Base-by-base conservation (phyloP, 2,113 vertebrate species). In the Dicrurus megarhynchus region DNA sequence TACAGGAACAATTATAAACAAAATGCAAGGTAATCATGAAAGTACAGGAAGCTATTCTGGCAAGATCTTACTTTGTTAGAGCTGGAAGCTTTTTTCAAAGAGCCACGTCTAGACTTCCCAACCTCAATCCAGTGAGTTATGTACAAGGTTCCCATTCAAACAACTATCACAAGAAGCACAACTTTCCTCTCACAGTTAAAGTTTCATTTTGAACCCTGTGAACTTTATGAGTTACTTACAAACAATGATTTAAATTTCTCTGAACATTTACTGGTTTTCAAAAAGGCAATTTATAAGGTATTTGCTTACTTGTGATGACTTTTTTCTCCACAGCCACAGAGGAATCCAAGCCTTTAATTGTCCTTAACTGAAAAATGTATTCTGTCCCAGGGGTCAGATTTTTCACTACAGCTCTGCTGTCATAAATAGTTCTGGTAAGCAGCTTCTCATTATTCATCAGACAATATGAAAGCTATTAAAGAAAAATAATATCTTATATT, bases 291-390 rank as follows among this genome's bases (percentile, higher is more conserved):
- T 50, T 63, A 79, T n/a, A 55, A 64, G 10, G 19, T 63, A 70
- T 77, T 81, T 90, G 16, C 98, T 98, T 98, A 99, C 98, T 97
- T 97, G 98, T 98, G 74, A 92, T 97, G 65, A 98, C 96, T 75
- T 95, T 97, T 96, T 93, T 98, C 91, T 97, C 87, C 94, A 98
- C 79, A 55, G 93, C 74, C 59, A 84, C 30, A 75, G 98, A 98
- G 32, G 47, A 90, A 96, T 98, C 98, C 87, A 94, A 93, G 69
- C 97, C 98, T 97, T 97, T 98, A 86, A 98, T 44, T 69, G 98
- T 98, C 91, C 97, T 98, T 93, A 99, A 75, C 52, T 97, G 97
- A 96, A 99, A 97, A 27, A 96, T 22, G 24, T 99, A 99, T 78
- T 99, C 98, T 87, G 96, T 97, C 41, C 98, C 99, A 11, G 98